Base-by-base conservation (phyloP, 2,797 vertebrate species). In the Sphenodon punctatus region DNA sequence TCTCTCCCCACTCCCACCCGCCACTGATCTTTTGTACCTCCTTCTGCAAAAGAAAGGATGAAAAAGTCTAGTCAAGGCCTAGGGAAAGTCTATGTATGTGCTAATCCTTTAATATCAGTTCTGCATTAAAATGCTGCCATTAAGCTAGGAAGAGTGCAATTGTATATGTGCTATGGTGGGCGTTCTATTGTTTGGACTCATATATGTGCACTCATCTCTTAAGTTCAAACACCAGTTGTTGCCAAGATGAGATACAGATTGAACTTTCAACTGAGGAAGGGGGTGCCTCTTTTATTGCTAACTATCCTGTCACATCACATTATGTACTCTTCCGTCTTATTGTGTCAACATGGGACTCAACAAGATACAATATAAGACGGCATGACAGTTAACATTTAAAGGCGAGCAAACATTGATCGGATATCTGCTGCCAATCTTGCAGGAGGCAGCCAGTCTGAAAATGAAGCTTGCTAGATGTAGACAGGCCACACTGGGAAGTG, bases 331-430 rank as follows among this genome's bases (percentile, higher is more conserved):
- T 67, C 19, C 34, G n/a, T 85, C 61, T 67, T 42, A 60, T 59
- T 36, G 16, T 61, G 63, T 63, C 71, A 69, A 30, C 7, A 48
- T 15, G 51, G 63, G 4, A 25, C 86, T 16, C 65, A 71, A 46
- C 66, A 65, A 73, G 34, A 55, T 30, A 36, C 11, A n/a, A 30
- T 22, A 20, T 79, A 56, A 86, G 30, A 46, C n/a, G 46, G 67
- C 65, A 55, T 74, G 55, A 78, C 20, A 67, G 74, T 46, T 66
- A 55, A 83, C 83, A 75, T 5, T 30, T 53, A 22, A 75, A 86
- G 56, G 46, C 19, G 49, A 83, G 14, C 42, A 42, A 66, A 36
- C 23, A 14, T 1, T 53, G 59, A 80, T 23, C 41, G 60, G 42
- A 63, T 79, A 56, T 67, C 58, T 86, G 58, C 65, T 85, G 69